A percentile compares a stretch with the other conserved stretches of the same genome.
phyloP scores from a whole-genome alignment of 2,113 vertebrate species.

The Centropus bengalensis region DNA sequence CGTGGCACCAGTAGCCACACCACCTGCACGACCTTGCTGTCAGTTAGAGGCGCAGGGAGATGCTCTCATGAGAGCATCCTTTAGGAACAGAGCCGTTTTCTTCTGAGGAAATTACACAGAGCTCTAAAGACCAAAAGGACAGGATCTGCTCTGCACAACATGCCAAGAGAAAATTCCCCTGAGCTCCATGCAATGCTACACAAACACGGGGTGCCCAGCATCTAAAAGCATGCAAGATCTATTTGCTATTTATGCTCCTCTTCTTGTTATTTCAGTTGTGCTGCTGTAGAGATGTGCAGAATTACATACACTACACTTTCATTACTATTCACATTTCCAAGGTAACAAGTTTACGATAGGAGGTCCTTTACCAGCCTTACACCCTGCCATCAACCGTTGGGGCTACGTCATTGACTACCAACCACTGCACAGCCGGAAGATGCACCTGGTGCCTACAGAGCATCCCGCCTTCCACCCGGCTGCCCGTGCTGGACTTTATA shows the following conservation, averaged over 20 bases:
- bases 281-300: neutral
- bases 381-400: neutral
- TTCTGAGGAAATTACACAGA: neutral
- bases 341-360: neutral
- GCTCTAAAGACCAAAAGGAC: neutral
- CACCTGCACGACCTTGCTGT: neutral
- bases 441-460: neutral
- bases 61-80: neutral
- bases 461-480: neutral
- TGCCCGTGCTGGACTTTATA: neutral
- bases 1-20: fast-evolving
- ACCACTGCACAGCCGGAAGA: neutral
- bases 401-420: neutral
- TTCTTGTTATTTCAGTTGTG: neutral
- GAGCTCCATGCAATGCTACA: neutral
- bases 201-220: neutral
- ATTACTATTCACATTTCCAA: neutral
- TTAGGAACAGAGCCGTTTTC: neutral
- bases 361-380: neutral
- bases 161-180: neutral
- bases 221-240: neutral
- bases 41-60: neutral
- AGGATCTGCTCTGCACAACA: neutral
- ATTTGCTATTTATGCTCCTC: neutral
- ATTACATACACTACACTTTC: neutral